Conservation (phyloP, 2,113 vertebrate species). For the Physeter macrocephalus region DNA sequence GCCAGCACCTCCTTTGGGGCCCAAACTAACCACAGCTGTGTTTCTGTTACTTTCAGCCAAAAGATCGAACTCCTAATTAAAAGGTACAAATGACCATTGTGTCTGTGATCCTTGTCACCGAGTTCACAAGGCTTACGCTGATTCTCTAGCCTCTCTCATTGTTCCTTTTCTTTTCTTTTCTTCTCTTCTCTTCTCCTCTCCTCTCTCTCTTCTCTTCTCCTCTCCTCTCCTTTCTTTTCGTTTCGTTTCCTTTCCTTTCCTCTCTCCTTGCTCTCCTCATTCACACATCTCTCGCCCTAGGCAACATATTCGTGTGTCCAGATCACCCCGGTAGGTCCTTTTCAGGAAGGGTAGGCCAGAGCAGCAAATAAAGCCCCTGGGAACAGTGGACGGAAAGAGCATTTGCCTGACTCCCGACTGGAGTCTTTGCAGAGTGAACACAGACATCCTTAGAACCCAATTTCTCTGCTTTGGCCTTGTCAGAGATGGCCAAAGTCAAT, state of each 20-base stretch:
- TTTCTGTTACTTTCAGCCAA: background rate
- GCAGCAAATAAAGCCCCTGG: background rate
- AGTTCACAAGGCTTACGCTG: background rate
- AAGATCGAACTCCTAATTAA: background rate
- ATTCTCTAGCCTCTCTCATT: background rate
- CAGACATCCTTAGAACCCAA: background rate
- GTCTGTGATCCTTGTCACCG: background rate
- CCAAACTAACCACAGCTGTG: background rate
- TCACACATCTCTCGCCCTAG: background rate
- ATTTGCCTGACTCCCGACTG: background rate
- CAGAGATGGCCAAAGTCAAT: background rate
- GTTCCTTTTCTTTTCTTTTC: no score
- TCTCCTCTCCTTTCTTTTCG: background rate
- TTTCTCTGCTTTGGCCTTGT: background rate
- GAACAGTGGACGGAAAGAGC: background rate
- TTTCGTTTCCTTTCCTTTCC: background rate
- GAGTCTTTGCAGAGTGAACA: background rate
- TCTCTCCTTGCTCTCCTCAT: background rate
- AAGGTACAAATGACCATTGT: background rate
- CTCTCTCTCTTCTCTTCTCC: background rate
- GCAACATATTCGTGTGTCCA: background rate
- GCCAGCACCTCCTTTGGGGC: background rate
- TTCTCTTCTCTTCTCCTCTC: background rate
- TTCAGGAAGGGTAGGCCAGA: background rate
- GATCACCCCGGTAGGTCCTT: background rate